Percentiles rank a stretch among this genome's conserved stretches.
Evolutionary conservation across 2,113 vertebrate genomes (phyloP).

Genomic region (Conger conger): DNA sequence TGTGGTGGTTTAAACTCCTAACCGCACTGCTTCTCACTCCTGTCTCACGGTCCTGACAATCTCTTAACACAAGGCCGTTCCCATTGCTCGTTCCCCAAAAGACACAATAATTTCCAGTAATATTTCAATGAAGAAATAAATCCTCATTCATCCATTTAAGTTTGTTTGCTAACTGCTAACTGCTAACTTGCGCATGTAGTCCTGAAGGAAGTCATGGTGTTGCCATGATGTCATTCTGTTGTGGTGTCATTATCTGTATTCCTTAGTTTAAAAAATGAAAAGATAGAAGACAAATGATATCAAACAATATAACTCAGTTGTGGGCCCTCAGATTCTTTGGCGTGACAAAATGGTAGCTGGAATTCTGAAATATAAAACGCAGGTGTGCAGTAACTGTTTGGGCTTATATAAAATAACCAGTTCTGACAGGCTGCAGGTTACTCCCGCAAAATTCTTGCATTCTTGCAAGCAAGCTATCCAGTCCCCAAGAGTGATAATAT

Average conservation of each 20-base stretch:
- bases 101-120: not conserved
- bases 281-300: not conserved
- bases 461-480: not conserved
- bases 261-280: not conserved
- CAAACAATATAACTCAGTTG: not conserved
- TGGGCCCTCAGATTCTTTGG: not conserved
- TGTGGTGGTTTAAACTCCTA: not conserved
- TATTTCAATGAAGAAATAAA: too few relatives aligned
- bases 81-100: slow-evolving; percentile 12
- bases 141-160: not conserved
- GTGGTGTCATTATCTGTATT: slow-evolving; percentile 7
- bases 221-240: not conserved
- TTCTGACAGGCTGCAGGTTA: not conserved
- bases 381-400: not conserved
- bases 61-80: not conserved
- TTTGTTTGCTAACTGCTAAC: slow-evolving; percentile 14
- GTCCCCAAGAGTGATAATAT: not conserved
- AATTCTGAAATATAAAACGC: not conserved
- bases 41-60: not conserved
- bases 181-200: slow-evolving; percentile 22
- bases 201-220: slow-evolving; percentile 5
- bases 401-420: not conserved
- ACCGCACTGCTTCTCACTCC: not conserved
- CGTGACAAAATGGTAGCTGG: not conserved
- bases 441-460: not conserved